Evolutionary conservation across 1,140 invertebrate species (phyloP).

Genomic region (Hyles vespertilio): DNA sequence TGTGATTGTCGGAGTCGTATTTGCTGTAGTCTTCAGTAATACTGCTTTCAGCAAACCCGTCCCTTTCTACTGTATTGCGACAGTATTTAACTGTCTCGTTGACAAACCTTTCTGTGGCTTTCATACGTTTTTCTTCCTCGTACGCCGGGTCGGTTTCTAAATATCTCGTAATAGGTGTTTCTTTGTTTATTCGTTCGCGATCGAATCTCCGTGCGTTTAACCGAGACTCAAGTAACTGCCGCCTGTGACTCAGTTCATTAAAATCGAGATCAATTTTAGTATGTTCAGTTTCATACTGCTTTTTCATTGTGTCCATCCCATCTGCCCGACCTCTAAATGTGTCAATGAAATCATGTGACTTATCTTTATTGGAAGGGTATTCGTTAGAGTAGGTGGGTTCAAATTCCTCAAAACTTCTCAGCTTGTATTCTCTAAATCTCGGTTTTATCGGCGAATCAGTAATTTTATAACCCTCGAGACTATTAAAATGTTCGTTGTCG

Average conservation of each 20-base stretch:
- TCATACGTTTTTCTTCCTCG: slow-evolving; percentile 72
- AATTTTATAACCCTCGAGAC: slow-evolving; percentile 46
- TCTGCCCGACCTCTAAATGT: slow-evolving; percentile 79
- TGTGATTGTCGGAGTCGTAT: slow-evolving; percentile 56
- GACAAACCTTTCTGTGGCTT: slow-evolving; percentile 73
- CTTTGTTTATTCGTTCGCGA: slow-evolving; percentile 53
- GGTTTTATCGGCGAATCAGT: slow-evolving; percentile 69
- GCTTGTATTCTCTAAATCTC: slow-evolving; percentile 64
- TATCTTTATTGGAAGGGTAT: slow-evolving; percentile 44
- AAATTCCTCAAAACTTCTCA: slow-evolving; percentile 65
- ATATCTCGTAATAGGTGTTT: slow-evolving; percentile 60
- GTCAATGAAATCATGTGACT: slow-evolving; percentile 65
- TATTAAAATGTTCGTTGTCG: slow-evolving; percentile 48
- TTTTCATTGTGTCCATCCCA: slow-evolving; percentile 79
- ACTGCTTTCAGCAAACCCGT: slow-evolving; percentile 57
- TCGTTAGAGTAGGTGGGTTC: slow-evolving; percentile 71
- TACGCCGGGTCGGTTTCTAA: slow-evolving; percentile 69
- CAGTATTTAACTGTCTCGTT: slow-evolving; percentile 76
- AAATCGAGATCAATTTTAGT: slow-evolving; percentile 64
- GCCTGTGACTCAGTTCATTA: slow-evolving; percentile 81
- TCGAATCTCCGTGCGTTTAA: slow-evolving; percentile 78
- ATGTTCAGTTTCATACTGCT: slow-evolving; percentile 69
- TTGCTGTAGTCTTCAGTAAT: slow-evolving; percentile 60
- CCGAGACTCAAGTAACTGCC: slow-evolving; percentile 85
- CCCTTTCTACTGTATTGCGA: slow-evolving; percentile 61